Conservation (phyloP, 2,888 invertebrate genomes). For the Sussaba pulchella region DNA sequence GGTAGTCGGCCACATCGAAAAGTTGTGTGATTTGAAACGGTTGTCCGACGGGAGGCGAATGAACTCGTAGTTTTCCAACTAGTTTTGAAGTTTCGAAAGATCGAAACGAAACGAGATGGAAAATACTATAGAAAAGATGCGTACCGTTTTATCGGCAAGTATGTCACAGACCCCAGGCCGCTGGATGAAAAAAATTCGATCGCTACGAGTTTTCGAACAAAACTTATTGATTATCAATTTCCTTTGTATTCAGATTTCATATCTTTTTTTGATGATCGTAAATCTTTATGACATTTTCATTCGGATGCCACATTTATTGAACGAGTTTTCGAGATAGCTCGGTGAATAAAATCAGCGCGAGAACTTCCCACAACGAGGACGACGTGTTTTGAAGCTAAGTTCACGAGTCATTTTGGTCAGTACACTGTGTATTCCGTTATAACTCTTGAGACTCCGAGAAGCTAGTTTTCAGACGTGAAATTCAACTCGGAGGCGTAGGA, state of each 20-base stretch:
- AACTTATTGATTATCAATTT: too few relatives aligned
- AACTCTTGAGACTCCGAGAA: conserved; percentile 13
- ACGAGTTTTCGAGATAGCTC: too few relatives aligned
- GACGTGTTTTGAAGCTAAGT: background rate
- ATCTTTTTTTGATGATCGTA: too few relatives aligned
- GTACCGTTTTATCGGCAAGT: too few relatives aligned
- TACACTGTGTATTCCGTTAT: conserved; percentile 18
- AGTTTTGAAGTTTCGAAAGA: conserved; percentile 32
- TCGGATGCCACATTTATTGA: too few relatives aligned
- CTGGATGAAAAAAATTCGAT: too few relatives aligned
- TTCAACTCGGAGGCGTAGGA: conserved; percentile 18
- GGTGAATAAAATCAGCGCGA: too few relatives aligned
- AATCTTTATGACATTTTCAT: too few relatives aligned
- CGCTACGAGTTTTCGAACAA: too few relatives aligned
- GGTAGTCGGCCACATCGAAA: conserved; percentile 12
- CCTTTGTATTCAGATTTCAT: too few relatives aligned
- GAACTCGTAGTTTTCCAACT: conserved; percentile 18
- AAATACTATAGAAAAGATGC: background rate
- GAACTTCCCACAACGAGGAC: too few relatives aligned
- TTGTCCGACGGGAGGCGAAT: conserved; percentile 18
- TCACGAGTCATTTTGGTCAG: background rate
- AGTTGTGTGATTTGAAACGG: conserved; percentile 23
- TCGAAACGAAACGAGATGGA: background rate
- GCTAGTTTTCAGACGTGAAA: conserved; percentile 46
- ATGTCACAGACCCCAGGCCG: too few relatives aligned